These are phyloP conservation scores for Tachina lurida DNA, from an alignment of 2,888 invertebrate genomes.

Conservation along the genomic window DNA sequence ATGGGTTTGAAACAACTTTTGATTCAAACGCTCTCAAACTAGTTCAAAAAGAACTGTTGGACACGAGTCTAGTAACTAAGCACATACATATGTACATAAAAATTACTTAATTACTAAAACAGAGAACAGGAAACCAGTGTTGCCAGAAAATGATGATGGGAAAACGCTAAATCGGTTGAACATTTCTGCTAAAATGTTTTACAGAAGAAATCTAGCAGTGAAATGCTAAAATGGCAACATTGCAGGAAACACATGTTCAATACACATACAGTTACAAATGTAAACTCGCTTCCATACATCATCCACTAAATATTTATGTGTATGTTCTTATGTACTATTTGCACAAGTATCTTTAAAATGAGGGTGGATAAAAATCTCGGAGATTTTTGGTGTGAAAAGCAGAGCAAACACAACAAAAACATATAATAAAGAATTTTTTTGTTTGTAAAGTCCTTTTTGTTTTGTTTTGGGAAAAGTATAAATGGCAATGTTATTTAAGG, in stretches of 20 bases:
- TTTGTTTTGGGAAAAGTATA: conserved; percentile 15
- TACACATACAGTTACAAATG: conserved; percentile 40
- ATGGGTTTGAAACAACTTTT: no score
- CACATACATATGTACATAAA: no score
- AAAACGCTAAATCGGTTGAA: no score
- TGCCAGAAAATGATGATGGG: conserved; percentile 17
- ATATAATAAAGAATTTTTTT: conserved; percentile 31
- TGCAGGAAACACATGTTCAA: conserved; percentile 71
- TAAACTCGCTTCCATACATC: background rate
- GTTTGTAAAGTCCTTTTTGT: background rate
- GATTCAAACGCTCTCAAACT: no score
- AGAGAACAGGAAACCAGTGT: conserved; percentile 26
- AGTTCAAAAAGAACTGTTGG: no score
- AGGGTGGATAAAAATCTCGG: conserved; percentile 55
- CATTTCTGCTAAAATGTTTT: no score
- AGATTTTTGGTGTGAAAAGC: conserved; percentile 33
- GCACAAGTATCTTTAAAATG: background rate
- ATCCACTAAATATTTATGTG: conserved; percentile 7
- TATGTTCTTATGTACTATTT: background rate
- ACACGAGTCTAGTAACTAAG: no score
- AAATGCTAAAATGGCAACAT: conserved; percentile 50
- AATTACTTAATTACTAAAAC: no score
- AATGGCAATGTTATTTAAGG: conserved; percentile 37
- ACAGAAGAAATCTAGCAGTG: conserved; percentile 1
- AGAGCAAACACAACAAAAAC: conserved; percentile 39